Evolutionary conservation across 1,140 invertebrate species (phyloP).

Genomic region (Metaphire vulgaris): DNA sequence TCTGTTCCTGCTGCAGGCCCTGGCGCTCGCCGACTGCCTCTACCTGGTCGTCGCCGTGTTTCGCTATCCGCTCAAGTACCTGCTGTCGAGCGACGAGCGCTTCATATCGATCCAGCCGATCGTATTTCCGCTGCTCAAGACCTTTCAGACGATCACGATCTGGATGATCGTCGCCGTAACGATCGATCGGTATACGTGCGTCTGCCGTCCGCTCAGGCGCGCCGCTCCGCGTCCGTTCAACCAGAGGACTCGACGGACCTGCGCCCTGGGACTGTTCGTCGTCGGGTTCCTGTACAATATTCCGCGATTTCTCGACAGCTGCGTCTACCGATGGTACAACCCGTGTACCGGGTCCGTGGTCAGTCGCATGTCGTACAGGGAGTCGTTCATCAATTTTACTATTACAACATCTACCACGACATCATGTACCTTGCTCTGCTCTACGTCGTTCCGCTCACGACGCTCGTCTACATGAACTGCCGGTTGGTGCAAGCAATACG

Average conservation of each 20-base stretch:
- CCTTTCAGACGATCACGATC: conserved; percentile 23
- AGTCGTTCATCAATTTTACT: conserved; percentile 11
- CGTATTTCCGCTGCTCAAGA: conserved; percentile 23
- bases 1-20: conserved; percentile 20
- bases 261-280: conserved; percentile 5
- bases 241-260: not conserved
- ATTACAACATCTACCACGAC: conserved; percentile 20
- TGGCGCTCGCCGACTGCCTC: conserved; percentile 17
- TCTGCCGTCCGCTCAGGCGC: conserved; percentile 12
- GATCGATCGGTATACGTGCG: conserved; percentile 20
- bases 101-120: conserved; percentile 5
- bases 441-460: conserved; percentile 16
- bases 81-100: not conserved
- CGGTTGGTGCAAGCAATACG: conserved; percentile 16
- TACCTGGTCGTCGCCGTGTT: conserved; percentile 21
- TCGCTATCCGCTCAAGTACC: conserved; percentile 21
- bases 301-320: conserved; percentile 26
- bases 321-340: conserved; percentile 4
- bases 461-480: conserved; percentile 8
- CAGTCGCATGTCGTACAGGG: conserved; percentile 14
- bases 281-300: conserved; percentile 14
- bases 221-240: not conserved
- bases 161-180: conserved; percentile 27
- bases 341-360: not conserved
- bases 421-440: conserved; percentile 18